phyloP scores from a whole-genome alignment of 2,113 vertebrate species.

The Paraplagusia blochii region DNA sequence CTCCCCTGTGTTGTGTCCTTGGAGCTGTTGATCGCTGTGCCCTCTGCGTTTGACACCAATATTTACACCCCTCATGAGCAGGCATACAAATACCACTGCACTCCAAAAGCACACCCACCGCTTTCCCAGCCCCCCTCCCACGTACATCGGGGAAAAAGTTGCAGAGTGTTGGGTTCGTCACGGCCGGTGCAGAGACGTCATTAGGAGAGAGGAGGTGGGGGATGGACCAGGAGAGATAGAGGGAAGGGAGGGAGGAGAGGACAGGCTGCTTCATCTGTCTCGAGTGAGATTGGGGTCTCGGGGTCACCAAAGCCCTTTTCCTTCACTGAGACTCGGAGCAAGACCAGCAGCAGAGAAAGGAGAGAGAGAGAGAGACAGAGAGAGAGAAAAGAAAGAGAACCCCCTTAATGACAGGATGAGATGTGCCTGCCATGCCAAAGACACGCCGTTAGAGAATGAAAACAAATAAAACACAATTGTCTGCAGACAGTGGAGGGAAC shows the following conservation, averaged over 20 bases:
- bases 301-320: constrained; percentile 65
- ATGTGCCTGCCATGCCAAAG: constrained; percentile 49
- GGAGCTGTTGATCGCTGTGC: constrained; percentile 41
- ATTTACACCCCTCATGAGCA: constrained; percentile 56
- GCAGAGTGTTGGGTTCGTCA: constrained; percentile 51
- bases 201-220: constrained; percentile 41
- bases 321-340: constrained; percentile 45
- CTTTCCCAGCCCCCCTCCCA: not conserved
- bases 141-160: constrained; percentile 54
- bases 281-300: constrained; percentile 74
- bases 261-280: constrained; percentile 70
- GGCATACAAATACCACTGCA: not conserved
- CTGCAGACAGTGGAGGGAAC: constrained; percentile 48
- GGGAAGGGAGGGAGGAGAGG: constrained; percentile 2
- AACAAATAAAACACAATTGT: constrained; percentile 66
- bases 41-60: constrained; percentile 66
- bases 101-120: constrained; percentile 3
- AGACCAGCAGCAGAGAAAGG: constrained; percentile 26
- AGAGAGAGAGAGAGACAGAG: not conserved
- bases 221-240: constrained; percentile 2
- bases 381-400: constrained; percentile 11
- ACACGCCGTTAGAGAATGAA: constrained; percentile 62
- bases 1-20: constrained; percentile 34
- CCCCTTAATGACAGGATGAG: constrained; percentile 57
- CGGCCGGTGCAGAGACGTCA: constrained; percentile 54